Base-by-base conservation (phyloP, 2,113 vertebrate species). In the Crotalus horridus region DNA sequence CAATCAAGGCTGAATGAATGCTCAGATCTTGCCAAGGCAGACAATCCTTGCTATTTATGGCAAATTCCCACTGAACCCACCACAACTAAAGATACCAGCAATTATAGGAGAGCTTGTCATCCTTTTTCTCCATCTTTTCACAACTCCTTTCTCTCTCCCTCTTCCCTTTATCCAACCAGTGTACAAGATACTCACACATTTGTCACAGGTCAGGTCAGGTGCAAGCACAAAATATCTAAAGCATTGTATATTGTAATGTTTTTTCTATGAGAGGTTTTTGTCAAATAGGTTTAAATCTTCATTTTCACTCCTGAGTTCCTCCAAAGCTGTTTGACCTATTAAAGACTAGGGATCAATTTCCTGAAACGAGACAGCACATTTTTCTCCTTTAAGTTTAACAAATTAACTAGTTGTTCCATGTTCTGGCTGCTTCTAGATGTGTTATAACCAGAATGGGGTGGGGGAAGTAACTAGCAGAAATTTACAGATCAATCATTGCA, bases 1-100 rank as follows among this genome's bases (percentile, higher is more conserved):
- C 88, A 97, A 93, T 97, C 96, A 96, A 95, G 95, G 88, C 94
- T 94, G 92, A 96, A 95, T 94, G 95, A 93, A 54, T 81, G 93
- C 90, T 96, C 93, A 93, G 93, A 95, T 96, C 94, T 95, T 90
- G 91, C 93, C 74, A 89, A 91, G 95, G 92, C 88, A 88, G 95
- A 94, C 94, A 95, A 93, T 88, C 87, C 92, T 88, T 89, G 88
- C 91, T 95, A 91, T 96, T 96, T 96, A 95, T 39, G 43, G 91
- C 92, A 89, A 59, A 91, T 9, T 94, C 94, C 61, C 92, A 93
- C 88, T 94, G 54, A 0, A 0, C 86, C 93, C 64, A 69, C 92
- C 92, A 93, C 64, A 86, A 94, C 90, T 94, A 90, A 81, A 95
- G 94, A 93, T 93, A 85, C 54, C 7, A 26, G 92, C 53, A 96